Percentiles rank a stretch among this genome's conserved stretches.
Conservation (phyloP, 2,888 invertebrate species). For the Standfussiana lucernea region DNA sequence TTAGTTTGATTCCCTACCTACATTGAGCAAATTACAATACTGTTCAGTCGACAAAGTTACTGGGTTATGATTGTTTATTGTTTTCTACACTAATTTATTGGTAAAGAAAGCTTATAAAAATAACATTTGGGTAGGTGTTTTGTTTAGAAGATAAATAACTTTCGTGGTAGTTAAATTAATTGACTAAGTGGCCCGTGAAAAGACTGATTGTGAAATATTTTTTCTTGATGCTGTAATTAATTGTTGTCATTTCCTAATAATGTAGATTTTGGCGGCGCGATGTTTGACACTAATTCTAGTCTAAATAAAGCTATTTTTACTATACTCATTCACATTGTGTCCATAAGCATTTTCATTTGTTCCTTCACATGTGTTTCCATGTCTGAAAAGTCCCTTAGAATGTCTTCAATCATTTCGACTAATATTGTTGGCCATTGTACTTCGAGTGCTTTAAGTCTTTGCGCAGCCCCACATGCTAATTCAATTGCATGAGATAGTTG, state of each 20-base stretch:
- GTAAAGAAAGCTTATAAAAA: constrained; percentile 43
- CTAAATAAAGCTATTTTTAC: constrained; percentile 38
- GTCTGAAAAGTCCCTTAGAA: constrained; percentile 95
- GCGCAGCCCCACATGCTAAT: constrained; percentile 94
- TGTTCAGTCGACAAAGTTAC: constrained; percentile 62
- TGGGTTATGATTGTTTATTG: constrained; percentile 20
- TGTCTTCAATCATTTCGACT: constrained; percentile 94
- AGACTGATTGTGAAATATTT: constrained; percentile 16
- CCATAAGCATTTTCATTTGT: constrained; percentile 90
- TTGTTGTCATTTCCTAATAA: constrained; percentile 12
- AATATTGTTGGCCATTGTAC: constrained; percentile 94
- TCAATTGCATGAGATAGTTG: constrained; percentile 93
- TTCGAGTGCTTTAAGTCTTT: constrained; percentile 94
- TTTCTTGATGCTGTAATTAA: constrained; percentile 18
- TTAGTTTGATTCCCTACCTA: constrained; percentile 57
- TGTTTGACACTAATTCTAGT: constrained; percentile 63
- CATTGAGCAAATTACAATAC: constrained; percentile 66
- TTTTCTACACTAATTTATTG: constrained; percentile 12
- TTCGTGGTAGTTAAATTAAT: constrained; percentile 11
- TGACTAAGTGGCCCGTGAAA: constrained; percentile 11
- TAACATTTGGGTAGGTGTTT: constrained; percentile 28
- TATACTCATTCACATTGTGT: constrained; percentile 74
- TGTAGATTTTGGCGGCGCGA: constrained; percentile 61
- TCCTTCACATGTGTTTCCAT: constrained; percentile 95
- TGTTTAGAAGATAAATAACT: constrained; percentile 8